Evolutionary conservation across 2,113 vertebrate species (phyloP).

Genomic region (Aix galericulata): DNA sequence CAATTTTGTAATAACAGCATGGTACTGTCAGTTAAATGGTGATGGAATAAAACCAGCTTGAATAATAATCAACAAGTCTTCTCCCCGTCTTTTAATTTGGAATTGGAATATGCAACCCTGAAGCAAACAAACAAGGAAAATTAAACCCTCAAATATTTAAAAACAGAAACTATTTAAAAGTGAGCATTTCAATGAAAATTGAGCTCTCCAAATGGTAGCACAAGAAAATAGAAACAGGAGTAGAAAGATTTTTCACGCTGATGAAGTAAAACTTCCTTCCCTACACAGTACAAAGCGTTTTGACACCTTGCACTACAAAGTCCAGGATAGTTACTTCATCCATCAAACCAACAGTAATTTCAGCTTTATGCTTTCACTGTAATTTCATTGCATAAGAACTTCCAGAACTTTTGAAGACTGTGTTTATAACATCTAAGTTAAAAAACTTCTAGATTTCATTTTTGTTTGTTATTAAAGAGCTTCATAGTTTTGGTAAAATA

Average conservation of each 20-base stretch:
- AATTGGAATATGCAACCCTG: background rate
- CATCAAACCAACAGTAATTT: background rate
- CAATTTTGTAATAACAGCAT: background rate
- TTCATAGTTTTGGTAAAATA: background rate
- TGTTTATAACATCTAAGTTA: background rate
- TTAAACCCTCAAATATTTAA: background rate
- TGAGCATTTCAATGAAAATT: background rate
- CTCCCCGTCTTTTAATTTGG: background rate
- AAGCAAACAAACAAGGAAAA: background rate
- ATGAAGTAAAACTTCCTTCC: background rate
- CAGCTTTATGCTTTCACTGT: background rate
- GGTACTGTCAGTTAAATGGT: background rate
- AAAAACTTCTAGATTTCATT: background rate
- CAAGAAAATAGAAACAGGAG: background rate
- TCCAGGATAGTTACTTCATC: background rate
- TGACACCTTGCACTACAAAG: background rate
- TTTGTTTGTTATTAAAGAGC: background rate
- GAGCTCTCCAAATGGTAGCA: background rate
- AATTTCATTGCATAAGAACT: background rate
- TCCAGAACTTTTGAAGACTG: background rate
- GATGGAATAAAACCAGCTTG: background rate
- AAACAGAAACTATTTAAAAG: background rate
- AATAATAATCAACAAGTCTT: background rate
- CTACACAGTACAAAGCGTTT: background rate
- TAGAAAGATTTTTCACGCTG: background rate